Evolutionary conservation across 1,140 invertebrate species (phyloP), one percentile per base, ranked within the genome.

Genomic region (Camponotus vicinus): DNA sequence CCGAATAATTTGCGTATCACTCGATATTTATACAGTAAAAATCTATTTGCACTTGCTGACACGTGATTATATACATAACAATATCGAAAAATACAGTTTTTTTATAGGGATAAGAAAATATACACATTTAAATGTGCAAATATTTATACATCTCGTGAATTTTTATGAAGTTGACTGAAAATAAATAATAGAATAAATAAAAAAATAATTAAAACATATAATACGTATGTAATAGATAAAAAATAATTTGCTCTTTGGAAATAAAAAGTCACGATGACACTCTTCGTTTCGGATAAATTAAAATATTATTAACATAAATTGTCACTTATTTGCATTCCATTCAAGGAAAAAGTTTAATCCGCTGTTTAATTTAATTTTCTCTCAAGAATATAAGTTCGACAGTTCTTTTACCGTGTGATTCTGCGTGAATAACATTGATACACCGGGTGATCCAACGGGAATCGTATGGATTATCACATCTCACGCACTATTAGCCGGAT

Each of bases 401-500:
- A 0, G 6, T 63, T 2, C 45, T 73, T 69, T n/a, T 37, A 27
- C 37, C 21, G 21, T 21, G 21, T 32, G 27, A 21, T 59, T 71
- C 9, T 45, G 9, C 11, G 13, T 9, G 13, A 15, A 49, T 45
- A 49, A 49, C 15, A 52, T 49, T 7, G 13, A 37, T 37, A 9
- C 34, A 70, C 70, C 61, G n/a, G 34, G 55, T 79, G 78, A 45
- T 42, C 49, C 49, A 70, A 49, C 86, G 83, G 83, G 86, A 90
- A 86, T 90, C 87, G 87, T 85, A 89, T 90, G 91, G 88, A 92
- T 92, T 92, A 91, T 77, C 86, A 86, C 83, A 87, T 92, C 91
- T 92, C 70, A 66, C 87, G 85, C 91, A 89, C 86, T 91, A 92
- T 92, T 92, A 91, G 86, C 85, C 86, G 87, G 86, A 85, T 77